A percentile compares a stretch with the other conserved stretches of the same genome.
phyloP scores from a whole-genome alignment of 1,140 invertebrate species.

The Periplaneta americana region DNA sequence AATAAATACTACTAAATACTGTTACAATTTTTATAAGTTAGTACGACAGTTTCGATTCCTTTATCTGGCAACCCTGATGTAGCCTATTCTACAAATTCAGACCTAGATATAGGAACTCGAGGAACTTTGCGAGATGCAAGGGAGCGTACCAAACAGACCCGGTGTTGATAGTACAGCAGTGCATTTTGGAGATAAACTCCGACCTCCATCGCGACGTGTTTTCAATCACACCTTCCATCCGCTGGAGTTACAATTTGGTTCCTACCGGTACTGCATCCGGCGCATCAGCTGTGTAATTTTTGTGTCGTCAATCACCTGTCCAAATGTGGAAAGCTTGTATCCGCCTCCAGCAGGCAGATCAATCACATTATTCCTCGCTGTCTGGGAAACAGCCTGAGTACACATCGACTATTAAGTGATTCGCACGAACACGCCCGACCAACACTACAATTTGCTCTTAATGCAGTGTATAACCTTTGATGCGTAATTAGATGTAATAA shows the following conservation, averaged over 20 bases:
- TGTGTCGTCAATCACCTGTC: background rate
- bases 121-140: too few species aligned
- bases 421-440: background rate
- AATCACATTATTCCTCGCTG: background rate
- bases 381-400: background rate
- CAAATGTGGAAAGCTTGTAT: background rate
- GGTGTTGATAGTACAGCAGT: too few species aligned
- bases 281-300: background rate
- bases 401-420: background rate
- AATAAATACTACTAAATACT: too few species aligned
- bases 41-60: too few species aligned
- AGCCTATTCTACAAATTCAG: too few species aligned
- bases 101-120: too few species aligned
- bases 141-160: too few species aligned
- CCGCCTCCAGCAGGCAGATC: background rate
- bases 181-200: background rate
- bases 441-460: background rate
- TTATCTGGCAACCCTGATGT: too few species aligned
- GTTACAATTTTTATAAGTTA: too few species aligned
- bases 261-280: background rate
- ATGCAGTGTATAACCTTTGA: background rate
- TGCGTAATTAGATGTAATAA: background rate
- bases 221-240: background rate
- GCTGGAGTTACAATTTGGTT: background rate
- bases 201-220: background rate